Base-by-base conservation (phyloP, 2,888 invertebrate genomes). In the Notodonta dromedarius region DNA sequence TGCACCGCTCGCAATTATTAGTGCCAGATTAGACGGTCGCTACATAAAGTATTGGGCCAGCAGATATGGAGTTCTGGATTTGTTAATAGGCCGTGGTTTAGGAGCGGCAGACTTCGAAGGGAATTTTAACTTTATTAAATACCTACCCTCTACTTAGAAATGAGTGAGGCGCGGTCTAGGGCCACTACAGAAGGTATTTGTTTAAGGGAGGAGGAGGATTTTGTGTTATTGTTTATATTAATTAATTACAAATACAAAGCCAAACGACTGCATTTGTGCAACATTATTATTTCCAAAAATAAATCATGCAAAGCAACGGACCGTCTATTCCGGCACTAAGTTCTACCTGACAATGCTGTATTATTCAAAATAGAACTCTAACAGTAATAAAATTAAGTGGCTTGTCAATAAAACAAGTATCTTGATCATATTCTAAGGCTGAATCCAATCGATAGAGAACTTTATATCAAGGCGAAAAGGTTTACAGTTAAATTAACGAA, bases 361-460 rank as follows among this genome's bases (percentile, higher is more conserved):
- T 32, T 32, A 35, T 56, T 40, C n/a, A 4, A 61, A 61, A 52
- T 60, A 50, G 7, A 12, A 60, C 61, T 62, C 13, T 55, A 56
- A 54, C 4, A 2, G 5, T 12, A 5, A 52, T 7, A 13, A 4
- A 4, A 32, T 32, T n/a, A 50, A 16, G 16, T 50, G 6, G 8
- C 16, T 50, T 50, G 16, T 50, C 8, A 50, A 11, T 8, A 16
- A 4, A 50, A 46, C 9, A 50, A 16, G 16, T 50, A 16, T 16
- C 16, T 8, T 50, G 14, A 52, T 6, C 5, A 52, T 52, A 13
- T 62, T 58, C 60, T 62, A 68, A 71, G 69, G 69, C 72, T 68
- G 59, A 61, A 66, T 62, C 69, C 63, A 74, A 76, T 76, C 74
- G 75, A 82, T 82, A 11, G 46, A n/a, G n/a, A 46, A 46, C 46